Base-by-base conservation (phyloP, 2,113 vertebrate species). In the Prinia subflava region DNA sequence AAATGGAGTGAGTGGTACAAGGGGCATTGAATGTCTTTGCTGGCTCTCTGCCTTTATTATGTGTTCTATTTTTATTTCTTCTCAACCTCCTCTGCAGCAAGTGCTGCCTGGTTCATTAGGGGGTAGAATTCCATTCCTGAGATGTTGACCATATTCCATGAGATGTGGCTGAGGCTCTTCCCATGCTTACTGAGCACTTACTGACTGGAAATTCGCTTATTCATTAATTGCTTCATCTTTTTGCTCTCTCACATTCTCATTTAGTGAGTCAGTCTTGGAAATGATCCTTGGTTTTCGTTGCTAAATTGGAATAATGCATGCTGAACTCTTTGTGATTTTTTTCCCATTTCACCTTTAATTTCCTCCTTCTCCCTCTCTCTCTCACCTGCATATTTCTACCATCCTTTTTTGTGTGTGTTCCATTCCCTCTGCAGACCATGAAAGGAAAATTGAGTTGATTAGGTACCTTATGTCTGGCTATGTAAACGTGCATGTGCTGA, bases 391-490 rank as follows among this genome's bases (percentile, higher is more conserved):
- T 87, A 7, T 84, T 86, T 94, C 93, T 65, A 62, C 87, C 92
- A 73, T n/a, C n/a, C 88, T 92, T 60, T 60, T 95, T 30, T 92
- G 46, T 87, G 69, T 95, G 77, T 91, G 90, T 87, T 95, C 90
- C 86, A 42, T 83, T 96, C 78, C 87, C 55, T 95, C 91, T 97
- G 90, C 97, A 99, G 99, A 99, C 98, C 97, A 99, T 93, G 98
- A 99, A 73, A 98, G 98, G 98, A 99, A 99, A 97, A 99, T 99
- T 94, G 98, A 98, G 93, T 96, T 99, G 97, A 96, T 99, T 96
- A 98, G 98, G 91, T 99, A 99, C 98, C 98, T 99, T 42, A 97
- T 99, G 98, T 99, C 98, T 90, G 98, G 98, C 95, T 99, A 98
- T 97, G 97, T 99, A 96, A 98, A 98, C 77, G 98, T 97, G 95